Evolutionary conservation across 2,888 invertebrate genomes (phyloP).

Genomic region (Luperina testacea): DNA sequence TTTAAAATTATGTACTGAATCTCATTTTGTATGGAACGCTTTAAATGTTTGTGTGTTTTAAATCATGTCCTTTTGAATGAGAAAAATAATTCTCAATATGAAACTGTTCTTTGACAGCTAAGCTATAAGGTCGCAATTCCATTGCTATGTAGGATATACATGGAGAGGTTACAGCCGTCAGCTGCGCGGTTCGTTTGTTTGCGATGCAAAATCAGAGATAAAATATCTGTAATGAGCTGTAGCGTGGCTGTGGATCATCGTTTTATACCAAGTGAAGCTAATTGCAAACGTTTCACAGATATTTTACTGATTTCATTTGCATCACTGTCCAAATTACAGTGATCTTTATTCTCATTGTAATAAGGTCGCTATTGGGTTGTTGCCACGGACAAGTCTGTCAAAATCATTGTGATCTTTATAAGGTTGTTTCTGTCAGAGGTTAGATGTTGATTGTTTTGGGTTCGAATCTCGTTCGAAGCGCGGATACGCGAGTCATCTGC

Average conservation of each 20-base stretch:
- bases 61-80: slow-evolving; percentile 11
- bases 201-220: no score
- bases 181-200: no score
- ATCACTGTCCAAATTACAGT: no score
- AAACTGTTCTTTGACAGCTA: not conserved
- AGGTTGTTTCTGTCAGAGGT: not conserved
- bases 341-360: not conserved
- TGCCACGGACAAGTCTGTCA: not conserved
- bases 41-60: slow-evolving; percentile 39
- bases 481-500: no score
- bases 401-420: not conserved
- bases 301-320: no score
- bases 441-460: no score
- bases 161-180: no score
- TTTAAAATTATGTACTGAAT: slow-evolving; percentile 66
- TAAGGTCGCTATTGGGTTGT: not conserved
- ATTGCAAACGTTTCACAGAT: no score
- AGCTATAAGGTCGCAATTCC: not conserved
- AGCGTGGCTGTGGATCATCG: not conserved
- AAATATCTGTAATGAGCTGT: no score
- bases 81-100: not conserved
- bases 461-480: no score
- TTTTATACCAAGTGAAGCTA: not conserved
- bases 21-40: slow-evolving; percentile 58
- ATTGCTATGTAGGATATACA: not conserved